Conservation (phyloP, 2,888 invertebrate genomes). For the Tenthredo scrophulariae region DNA sequence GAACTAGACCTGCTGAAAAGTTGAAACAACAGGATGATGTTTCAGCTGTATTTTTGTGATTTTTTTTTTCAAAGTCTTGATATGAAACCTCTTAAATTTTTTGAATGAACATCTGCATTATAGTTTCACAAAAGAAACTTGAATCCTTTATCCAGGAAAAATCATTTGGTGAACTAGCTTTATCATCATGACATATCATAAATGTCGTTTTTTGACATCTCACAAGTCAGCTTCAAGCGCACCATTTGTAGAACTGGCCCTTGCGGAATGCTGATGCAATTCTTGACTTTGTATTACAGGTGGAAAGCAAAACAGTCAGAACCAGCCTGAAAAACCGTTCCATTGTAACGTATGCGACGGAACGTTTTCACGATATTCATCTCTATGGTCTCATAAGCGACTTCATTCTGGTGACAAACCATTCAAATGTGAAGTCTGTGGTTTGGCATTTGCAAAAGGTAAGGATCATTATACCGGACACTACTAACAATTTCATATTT, state of each 20-base stretch:
- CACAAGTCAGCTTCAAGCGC: slow-evolving; percentile 54
- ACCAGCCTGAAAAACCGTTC: slow-evolving; percentile 88
- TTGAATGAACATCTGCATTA: slow-evolving; percentile 24
- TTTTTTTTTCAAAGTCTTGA: slow-evolving; percentile 3
- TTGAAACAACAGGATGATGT: neutral
- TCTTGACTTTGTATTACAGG: slow-evolving; percentile 74
- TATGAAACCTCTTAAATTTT: slow-evolving; percentile 43
- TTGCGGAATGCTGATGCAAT: slow-evolving; percentile 74
- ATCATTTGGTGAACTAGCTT: slow-evolving; percentile 49
- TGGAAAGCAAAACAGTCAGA: slow-evolving; percentile 77
- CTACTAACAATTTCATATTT: slow-evolving; percentile 55
- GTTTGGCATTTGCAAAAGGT: slow-evolving; percentile 91
- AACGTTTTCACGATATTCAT: slow-evolving; percentile 90
- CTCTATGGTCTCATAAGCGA: slow-evolving; percentile 93
- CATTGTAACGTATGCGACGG: slow-evolving; percentile 93
- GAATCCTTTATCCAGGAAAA: neutral
- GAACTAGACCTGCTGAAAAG: neutral
- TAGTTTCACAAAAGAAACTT: slow-evolving; percentile 14
- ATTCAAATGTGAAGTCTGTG: slow-evolving; percentile 93
- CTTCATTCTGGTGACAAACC: slow-evolving; percentile 91
- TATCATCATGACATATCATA: slow-evolving; percentile 44
- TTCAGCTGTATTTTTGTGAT: neutral
- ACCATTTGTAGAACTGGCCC: slow-evolving; percentile 76
- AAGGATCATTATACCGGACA: slow-evolving; percentile 64
- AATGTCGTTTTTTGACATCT: slow-evolving; percentile 44